Base-by-base conservation (phyloP, 2,797 vertebrate genomes). In the Thaleichthys pacificus region DNA sequence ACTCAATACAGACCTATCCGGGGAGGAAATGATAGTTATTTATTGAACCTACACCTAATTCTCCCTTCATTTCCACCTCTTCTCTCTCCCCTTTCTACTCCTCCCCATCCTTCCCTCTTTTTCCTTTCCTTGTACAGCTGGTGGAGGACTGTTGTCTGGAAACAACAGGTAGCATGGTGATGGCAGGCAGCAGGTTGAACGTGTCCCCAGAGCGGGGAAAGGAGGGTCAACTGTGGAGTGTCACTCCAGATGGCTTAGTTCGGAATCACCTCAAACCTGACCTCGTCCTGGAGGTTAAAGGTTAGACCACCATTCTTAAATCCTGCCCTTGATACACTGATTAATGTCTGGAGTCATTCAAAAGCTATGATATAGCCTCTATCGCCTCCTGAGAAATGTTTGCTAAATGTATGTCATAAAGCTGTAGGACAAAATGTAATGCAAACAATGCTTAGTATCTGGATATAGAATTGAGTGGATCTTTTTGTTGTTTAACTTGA, bases 261-360 rank as follows among this genome's bases (percentile, higher is more conserved):
- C 94, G 89, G 66, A 95, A 87, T 89, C 93, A 94, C 83, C 72
- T 96, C 77, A 95, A 95, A 77, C 95, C 96, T 11, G 90, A 95
- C 15, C 92, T 99, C 83, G 95, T 96, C 80, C 89, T 99, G 85
- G 96, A 98, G 85, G 90, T 99, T 85, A 99, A 99, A 97, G 97
- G 97, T 99, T 88, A 96, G 93, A 76, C 71, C 72, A 26, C 19
- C 54, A 15, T 19, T 12, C 2, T 14, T 61, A 3, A 30, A 28
- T 70, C 28, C 73, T 47, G 7, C 0, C 21, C 38, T 21, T 28
- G 47, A 63, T 62, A 0, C 17, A 56, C 17, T 56, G 51, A 56
- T 0, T 19, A 2, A 28, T 1, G 30, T 19, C 28, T 68, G 21
- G 3, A 15, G 14, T 1, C 19, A 19, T 17, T 51, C 5, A 11